Percentiles rank a stretch among this genome's conserved stretches.
phyloP scores from a whole-genome alignment of 2,888 invertebrate species.

The Camptogramma bilineatum region DNA sequence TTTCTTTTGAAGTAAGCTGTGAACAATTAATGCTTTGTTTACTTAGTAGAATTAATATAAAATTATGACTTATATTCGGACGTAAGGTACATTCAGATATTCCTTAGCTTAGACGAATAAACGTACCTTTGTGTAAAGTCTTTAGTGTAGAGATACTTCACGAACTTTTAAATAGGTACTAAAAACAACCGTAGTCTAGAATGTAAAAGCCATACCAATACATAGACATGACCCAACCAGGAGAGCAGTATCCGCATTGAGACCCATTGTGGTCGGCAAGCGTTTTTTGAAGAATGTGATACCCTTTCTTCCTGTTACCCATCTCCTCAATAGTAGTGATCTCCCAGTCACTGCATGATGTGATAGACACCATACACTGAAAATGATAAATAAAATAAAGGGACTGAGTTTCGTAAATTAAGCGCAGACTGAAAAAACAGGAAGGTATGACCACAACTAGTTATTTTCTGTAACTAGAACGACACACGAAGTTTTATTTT shows the following conservation, averaged over 20 bases:
- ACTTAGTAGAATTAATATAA: too few relatives aligned
- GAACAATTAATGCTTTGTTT: conserved; percentile 21
- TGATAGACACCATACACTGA: conserved; percentile 82
- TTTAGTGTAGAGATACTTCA: too few relatives aligned
- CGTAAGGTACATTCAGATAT: too few relatives aligned
- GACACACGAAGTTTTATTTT: too few relatives aligned
- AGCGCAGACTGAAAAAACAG: too few relatives aligned
- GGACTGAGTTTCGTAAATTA: background rate
- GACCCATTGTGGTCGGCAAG: conserved; percentile 87
- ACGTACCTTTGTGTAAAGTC: too few relatives aligned
- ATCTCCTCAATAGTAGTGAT: conserved; percentile 90
- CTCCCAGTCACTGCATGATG: conserved; percentile 86
- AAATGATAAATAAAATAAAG: conserved; percentile 4
- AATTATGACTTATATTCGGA: too few relatives aligned
- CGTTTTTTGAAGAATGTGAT: conserved; percentile 86
- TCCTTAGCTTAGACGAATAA: too few relatives aligned
- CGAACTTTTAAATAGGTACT: too few relatives aligned
- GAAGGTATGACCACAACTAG: too few relatives aligned
- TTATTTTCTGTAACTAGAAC: too few relatives aligned
- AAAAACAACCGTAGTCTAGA: too few relatives aligned
- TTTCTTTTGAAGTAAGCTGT: conserved; percentile 70
- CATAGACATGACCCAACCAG: conserved; percentile 72
- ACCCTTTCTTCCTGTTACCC: conserved; percentile 86
- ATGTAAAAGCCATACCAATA: conserved; percentile 53
- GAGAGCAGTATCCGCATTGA: conserved; percentile 88